Conservation (phyloP, 2,888 invertebrate genomes). For the Ochropleura plecta region DNA sequence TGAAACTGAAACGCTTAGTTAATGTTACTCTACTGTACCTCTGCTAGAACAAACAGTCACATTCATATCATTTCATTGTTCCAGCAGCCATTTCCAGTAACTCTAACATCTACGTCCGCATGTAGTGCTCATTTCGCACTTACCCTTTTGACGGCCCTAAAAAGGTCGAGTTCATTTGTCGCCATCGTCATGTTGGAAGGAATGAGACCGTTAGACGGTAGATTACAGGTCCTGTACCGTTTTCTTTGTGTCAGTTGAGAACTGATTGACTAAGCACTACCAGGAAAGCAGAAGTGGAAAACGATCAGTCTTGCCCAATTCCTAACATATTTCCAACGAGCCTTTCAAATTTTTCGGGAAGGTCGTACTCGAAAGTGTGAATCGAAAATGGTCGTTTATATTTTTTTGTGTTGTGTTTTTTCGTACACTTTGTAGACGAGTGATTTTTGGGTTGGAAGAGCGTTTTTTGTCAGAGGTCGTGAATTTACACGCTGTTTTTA, state of each 20-base stretch:
- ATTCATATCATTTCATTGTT: too few relatives aligned
- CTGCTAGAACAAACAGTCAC: too few relatives aligned
- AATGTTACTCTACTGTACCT: too few relatives aligned
- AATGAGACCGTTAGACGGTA: conserved; percentile 74
- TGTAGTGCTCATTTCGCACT: conserved; percentile 83
- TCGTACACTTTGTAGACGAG: conserved; percentile 30
- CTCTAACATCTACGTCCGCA: conserved; percentile 59
- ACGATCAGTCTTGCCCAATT: conserved; percentile 28
- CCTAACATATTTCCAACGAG: conserved; percentile 15
- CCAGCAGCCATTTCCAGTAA: conserved; percentile 56
- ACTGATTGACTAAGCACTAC: conserved; percentile 67
- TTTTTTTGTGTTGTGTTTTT: conserved; percentile 45
- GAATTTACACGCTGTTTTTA: conserved; percentile 46
- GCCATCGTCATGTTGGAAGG: conserved; percentile 71
- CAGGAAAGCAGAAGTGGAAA: conserved; percentile 31
- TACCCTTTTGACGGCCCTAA: conserved; percentile 81
- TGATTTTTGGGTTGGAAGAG: conserved; percentile 38
- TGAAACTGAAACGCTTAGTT: too few relatives aligned
- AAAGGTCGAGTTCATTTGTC: conserved; percentile 84
- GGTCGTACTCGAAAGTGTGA: conserved; percentile 25
- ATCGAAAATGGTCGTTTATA: conserved; percentile 38
- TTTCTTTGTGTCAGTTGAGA: conserved; percentile 77
- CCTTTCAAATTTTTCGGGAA: conserved; percentile 18
- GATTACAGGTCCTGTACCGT: conserved; percentile 68
- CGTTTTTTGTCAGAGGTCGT: conserved; percentile 39